Conservation (phyloP, 2,113 vertebrate species). For the Gopherus flavomarginatus region DNA sequence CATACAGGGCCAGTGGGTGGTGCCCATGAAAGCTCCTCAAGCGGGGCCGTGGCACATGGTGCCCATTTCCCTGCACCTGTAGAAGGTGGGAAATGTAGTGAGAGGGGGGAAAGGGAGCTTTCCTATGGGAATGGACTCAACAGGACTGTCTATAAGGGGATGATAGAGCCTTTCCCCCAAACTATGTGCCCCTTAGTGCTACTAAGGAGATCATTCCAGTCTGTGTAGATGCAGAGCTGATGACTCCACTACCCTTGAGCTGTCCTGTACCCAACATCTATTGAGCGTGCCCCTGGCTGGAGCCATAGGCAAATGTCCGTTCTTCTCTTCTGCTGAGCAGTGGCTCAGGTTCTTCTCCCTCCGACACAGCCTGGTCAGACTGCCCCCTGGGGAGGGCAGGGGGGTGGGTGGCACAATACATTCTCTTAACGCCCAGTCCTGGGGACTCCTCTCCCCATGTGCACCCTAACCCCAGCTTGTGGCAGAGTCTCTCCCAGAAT, state of each 20-base stretch:
- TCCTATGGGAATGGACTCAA: neutral
- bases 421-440: neutral
- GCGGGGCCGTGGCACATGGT: neutral
- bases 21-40: neutral
- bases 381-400: neutral
- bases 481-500: neutral
- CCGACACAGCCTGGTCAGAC: neutral
- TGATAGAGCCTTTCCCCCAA: neutral
- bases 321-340: no score
- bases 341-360: neutral
- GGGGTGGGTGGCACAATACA: neutral
- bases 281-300: neutral
- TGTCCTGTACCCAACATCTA: neutral
- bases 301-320: neutral
- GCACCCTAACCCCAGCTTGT: neutral
- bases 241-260: neutral
- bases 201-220: neutral
- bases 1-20: neutral
- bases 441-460: constrained; percentile 1
- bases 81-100: neutral
- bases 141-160: neutral
- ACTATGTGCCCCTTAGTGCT: neutral
- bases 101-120: no score
- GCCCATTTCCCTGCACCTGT: neutral
- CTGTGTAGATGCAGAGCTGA: neutral